Percentiles rank a stretch among this genome's conserved stretches.
These are phyloP conservation scores for Hemithea aestivaria DNA, from an alignment of 2,888 invertebrate species.

Conservation along the genomic window DNA sequence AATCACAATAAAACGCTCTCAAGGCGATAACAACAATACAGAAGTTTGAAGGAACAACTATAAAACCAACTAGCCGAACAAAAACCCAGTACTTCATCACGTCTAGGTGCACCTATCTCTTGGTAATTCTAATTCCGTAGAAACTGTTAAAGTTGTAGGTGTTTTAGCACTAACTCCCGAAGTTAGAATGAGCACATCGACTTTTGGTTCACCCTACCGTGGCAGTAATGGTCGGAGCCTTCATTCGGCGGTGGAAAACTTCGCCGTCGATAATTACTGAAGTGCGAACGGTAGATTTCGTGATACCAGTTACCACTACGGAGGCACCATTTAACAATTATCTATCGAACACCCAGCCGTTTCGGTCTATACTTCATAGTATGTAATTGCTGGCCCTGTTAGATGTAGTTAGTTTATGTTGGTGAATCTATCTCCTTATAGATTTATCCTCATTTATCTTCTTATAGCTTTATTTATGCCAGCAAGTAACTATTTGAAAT, in stretches of 20 bases:
- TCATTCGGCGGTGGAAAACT: constrained; percentile 57
- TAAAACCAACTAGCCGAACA: constrained; percentile 23
- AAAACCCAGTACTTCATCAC: constrained; percentile 20
- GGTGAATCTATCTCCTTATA: too few relatives aligned
- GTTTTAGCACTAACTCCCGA: constrained; percentile 40
- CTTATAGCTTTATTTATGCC: too few relatives aligned
- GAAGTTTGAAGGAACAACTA: constrained; percentile 13
- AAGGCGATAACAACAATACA: constrained; percentile 3
- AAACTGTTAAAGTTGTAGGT: constrained; percentile 36
- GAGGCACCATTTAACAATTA: constrained; percentile 57
- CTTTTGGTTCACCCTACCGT: constrained; percentile 41
- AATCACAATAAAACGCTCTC: background rate
- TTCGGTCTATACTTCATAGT: constrained; percentile 29
- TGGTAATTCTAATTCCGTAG: constrained; percentile 31
- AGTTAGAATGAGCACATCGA: constrained; percentile 43
- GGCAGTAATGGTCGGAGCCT: constrained; percentile 50
- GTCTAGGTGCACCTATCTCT: constrained; percentile 21
- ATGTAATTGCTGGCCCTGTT: constrained; percentile 34
- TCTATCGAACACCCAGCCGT: constrained; percentile 30
- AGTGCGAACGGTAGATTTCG: constrained; percentile 59
- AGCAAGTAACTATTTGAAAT: too few relatives aligned
- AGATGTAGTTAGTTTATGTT: constrained; percentile 26
- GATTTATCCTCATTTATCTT: too few relatives aligned
- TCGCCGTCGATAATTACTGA: constrained; percentile 61
- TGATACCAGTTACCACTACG: constrained; percentile 27